phyloP scores from a whole-genome alignment of 2,113 vertebrate species.

The Pachypanchax playfairii region DNA sequence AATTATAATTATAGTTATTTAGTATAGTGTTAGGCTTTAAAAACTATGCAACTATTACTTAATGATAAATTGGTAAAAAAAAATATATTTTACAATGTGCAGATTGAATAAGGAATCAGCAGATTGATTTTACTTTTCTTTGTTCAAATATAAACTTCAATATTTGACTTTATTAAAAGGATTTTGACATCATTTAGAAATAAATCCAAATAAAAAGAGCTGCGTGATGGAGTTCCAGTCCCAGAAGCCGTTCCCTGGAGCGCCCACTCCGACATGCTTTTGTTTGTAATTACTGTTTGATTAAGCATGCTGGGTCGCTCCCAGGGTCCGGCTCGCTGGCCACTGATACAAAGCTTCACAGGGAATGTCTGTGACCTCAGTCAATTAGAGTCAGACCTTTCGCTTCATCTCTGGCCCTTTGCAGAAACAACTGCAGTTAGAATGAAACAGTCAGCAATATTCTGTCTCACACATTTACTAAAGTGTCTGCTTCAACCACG shows the following conservation, averaged over 20 bases:
- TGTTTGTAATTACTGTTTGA: conserved; percentile 81
- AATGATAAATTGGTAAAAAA: no score
- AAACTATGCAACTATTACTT: no score
- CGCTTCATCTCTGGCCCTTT: conserved; percentile 37
- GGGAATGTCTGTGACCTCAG: conserved; percentile 74
- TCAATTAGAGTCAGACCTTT: conserved; percentile 58
- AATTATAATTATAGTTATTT: no score
- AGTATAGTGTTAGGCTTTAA: no score
- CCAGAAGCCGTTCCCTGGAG: conserved; percentile 60
- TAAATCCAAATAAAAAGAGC: conserved; percentile 66
- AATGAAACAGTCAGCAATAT: conserved; percentile 37
- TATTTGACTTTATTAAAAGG: conserved; percentile 22
- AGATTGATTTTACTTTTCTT: neutral
- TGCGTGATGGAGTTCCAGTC: conserved; percentile 70
- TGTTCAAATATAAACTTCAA: neutral
- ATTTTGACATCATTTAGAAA: conserved; percentile 51
- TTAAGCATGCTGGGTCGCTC: conserved; percentile 79
- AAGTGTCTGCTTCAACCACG: conserved; percentile 31
- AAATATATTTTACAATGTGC: neutral
- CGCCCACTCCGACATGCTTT: conserved; percentile 79
- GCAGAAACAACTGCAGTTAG: conserved; percentile 38
- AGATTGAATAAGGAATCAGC: neutral
- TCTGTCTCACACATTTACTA: conserved; percentile 25
- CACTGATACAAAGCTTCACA: conserved; percentile 77
- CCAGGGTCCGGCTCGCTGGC: conserved; percentile 64